Percentiles rank a stretch among this genome's conserved stretches.
Evolutionary conservation across 2,888 invertebrate species (phyloP).

Genomic region (Andrena bucephala): DNA sequence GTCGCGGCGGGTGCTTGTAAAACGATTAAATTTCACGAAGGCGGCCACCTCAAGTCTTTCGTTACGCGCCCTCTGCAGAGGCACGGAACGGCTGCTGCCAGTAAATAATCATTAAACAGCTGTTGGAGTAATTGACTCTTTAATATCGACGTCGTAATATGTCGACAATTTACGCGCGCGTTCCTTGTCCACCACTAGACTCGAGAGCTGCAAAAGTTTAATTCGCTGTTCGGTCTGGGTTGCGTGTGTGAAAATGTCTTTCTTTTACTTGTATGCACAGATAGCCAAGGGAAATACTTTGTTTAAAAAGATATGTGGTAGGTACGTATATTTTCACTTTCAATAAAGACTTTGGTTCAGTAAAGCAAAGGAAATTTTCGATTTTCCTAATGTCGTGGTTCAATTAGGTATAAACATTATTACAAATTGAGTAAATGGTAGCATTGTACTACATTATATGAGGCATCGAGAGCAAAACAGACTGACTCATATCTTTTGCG

Average conservation of each 20-base stretch:
- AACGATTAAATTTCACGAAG: constrained; percentile 6
- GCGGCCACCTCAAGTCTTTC: background rate
- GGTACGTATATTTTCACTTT: too few relatives aligned
- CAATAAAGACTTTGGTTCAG: too few relatives aligned
- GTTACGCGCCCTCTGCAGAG: background rate
- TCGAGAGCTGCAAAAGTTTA: background rate
- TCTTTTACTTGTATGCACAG: background rate
- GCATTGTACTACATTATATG: too few relatives aligned
- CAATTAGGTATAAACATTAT: too few relatives aligned
- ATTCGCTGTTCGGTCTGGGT: background rate
- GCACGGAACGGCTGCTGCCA: background rate
- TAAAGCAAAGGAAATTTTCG: too few relatives aligned
- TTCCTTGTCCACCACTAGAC: background rate
- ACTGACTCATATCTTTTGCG: too few relatives aligned
- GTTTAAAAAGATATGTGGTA: too few relatives aligned
- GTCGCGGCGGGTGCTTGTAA: background rate
- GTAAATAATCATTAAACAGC: constrained; percentile 1
- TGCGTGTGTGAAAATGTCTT: background rate
- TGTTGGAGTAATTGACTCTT: constrained; percentile 7
- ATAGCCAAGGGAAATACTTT: too few relatives aligned
- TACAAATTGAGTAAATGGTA: too few relatives aligned
- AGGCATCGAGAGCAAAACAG: too few relatives aligned
- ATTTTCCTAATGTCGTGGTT: too few relatives aligned
- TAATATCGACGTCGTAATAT: background rate
- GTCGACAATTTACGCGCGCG: background rate